Evolutionary conservation across 2,113 vertebrate genomes (phyloP), one percentile per base, ranked within the genome.

Genomic region (Boulengeromyrus knoepffleri): DNA sequence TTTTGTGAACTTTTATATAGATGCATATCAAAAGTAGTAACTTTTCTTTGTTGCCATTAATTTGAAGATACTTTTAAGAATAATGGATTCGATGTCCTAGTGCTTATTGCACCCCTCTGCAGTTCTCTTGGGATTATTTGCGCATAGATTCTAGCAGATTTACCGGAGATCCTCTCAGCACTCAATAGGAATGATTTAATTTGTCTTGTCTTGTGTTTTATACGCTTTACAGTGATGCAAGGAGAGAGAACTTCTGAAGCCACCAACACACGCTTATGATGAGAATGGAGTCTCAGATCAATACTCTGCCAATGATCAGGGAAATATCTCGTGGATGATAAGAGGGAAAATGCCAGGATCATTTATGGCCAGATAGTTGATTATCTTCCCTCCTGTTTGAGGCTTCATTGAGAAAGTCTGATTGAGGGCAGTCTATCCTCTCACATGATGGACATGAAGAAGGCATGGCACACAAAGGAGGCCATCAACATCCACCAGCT

Each of bases 231-330:
- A 21, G 19, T 85, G 87, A 88, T 19, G 17, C 89, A 36, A 83
- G 90, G 39, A 85, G 83, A 21, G 36, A 10, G 83, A 85, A 85
- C 42, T 4, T 47, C 42, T 85, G 83, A 85, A 85, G 83, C 21
- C 45, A 47, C 83, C 49, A 17, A 74, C 15, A 17, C 88, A 49
- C 89, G 90, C 92, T 92, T 89, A 24, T 88, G 83, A 85, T 89
- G 91, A 70, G 62, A 91, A 52, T 86, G 89, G 50, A 58, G 89
- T 90, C 88, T 85, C 56, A n/a, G 92, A 94, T 94, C 92, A 91
- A 94, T 93, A 93, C 89, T 90, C 89, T 91, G 88, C 42, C 62
- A 0, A 52, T 56, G 77, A 93, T 5, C 70, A 62, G 90, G 47
- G 24, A 45, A 84, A 85, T 86, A 80, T 88, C 52, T 53, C 9